Evolutionary conservation across 2,113 vertebrate genomes (phyloP), one percentile per base, ranked within the genome.

Genomic region (Gopherus evgoodei): DNA sequence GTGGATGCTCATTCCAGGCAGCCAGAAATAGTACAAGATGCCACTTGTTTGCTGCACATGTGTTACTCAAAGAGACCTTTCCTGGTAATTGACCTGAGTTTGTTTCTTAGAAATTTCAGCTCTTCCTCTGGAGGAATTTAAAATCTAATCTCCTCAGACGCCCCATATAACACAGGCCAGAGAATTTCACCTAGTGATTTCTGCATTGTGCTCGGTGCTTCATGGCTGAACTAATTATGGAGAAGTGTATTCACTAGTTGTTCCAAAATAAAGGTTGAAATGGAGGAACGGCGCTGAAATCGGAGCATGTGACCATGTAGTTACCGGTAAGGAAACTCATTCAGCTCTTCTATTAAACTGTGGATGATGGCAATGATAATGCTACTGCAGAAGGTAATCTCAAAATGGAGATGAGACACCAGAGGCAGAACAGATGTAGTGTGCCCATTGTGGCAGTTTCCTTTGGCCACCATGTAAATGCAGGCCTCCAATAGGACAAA

Each of bases 161-260:
- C 11, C 56, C 25, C 9, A 25, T 1, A 79, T 50, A 86, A 75
- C 83, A 56, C 17, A 69, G n/a, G 35, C 38, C 35, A 72, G 5
- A 72, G 69, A 72, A n/a, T 72, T 22, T 72, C n/a, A n/a, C 4
- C 38, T 11, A 19, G 17, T 72, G 69, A 72, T 38, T 38, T 22
- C 21, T 72, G 17, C 69, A 10, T 42, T 72, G 69, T 22, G 69
- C 21, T 19, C n/a, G 22, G 21, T 24, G 35, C n/a, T 21, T 72
- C 17, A 19, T 54, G 59, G 86, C 94, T 93, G 93, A 85, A 85
- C 6, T 4, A 79, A 93, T 86, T 6, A 35, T 59, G 91, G 94
- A 86, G 69, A 82, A 90, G 72, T 91, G 27, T n/a, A 5, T 59
- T 83, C 82, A 75, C 21, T 93, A 35, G 62, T 87, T 93, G 47